phyloP scores from a whole-genome alignment of 2,888 invertebrate species.

The Acanthopleura granulata region DNA sequence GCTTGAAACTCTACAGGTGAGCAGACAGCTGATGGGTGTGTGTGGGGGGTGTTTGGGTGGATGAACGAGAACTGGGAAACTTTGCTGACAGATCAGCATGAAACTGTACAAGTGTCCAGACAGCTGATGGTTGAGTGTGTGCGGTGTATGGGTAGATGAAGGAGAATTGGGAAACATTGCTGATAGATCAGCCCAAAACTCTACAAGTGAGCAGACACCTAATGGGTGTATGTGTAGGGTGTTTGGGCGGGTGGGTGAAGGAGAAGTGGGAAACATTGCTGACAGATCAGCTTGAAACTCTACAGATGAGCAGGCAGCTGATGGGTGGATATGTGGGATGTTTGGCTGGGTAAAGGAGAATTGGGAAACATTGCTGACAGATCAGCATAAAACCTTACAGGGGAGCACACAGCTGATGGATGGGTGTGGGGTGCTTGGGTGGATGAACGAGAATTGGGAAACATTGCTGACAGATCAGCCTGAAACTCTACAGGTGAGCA shows the following conservation, averaged over 20 bases:
- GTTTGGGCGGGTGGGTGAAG: slow-evolving; percentile 91
- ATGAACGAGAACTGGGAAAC: slow-evolving; percentile 83
- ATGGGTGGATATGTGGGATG: slow-evolving; percentile 66
- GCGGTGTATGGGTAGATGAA: too few species aligned
- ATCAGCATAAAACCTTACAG: slow-evolving; percentile 76
- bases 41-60: slow-evolving; percentile 81
- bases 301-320: slow-evolving; percentile 23
- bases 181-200: neutral
- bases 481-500: slow-evolving; percentile 66
- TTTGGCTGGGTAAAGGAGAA: slow-evolving; percentile 93
- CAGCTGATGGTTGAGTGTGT: too few species aligned
- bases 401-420: neutral
- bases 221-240: slow-evolving; percentile 65
- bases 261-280: slow-evolving; percentile 81
- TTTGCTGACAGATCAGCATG: slow-evolving; percentile 80
- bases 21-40: slow-evolving; percentile 63
- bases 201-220: neutral
- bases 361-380: slow-evolving; percentile 76
- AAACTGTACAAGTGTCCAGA: too few species aligned
- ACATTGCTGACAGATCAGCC: slow-evolving; percentile 80
- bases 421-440: slow-evolving; percentile 80
- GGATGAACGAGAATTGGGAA: slow-evolving; percentile 84
- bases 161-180: too few species aligned
- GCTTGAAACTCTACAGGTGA: too few species aligned
- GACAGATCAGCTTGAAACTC: slow-evolving; percentile 78